Evolutionary conservation across 2,113 vertebrate species (phyloP).

Genomic region (Elephas maximus): DNA sequence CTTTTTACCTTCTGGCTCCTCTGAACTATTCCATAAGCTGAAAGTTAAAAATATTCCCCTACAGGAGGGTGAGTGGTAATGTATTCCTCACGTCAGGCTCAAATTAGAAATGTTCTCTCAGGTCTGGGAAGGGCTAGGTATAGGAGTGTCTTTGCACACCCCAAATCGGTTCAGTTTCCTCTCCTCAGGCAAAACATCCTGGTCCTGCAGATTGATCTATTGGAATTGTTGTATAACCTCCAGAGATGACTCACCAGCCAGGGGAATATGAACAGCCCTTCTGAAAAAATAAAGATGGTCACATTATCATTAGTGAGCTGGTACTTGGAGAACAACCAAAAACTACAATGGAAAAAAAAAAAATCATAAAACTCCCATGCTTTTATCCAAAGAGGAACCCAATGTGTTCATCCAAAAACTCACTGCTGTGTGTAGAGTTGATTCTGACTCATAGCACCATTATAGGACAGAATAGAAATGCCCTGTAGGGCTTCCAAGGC

Average conservation of each 20-base stretch:
- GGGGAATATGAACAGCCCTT: neutral
- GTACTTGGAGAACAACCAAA: neutral
- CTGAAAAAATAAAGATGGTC: neutral
- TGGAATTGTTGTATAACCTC: neutral
- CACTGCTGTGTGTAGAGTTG: no score
- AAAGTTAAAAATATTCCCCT: constrained; percentile 75
- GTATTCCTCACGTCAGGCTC: constrained; percentile 44
- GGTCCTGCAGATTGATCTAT: neutral
- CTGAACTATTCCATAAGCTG: constrained; percentile 58
- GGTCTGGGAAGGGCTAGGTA: constrained; percentile 27
- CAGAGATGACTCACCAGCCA: constrained; percentile 37
- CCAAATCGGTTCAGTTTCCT: constrained; percentile 39
- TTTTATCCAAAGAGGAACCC: neutral
- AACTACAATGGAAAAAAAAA: neutral
- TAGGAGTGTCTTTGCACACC: constrained; percentile 33
- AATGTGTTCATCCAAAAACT: no score
- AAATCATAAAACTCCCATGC: neutral
- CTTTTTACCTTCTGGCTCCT: constrained; percentile 73
- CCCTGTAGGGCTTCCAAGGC: no score
- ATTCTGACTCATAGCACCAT: no score
- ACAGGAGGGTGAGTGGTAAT: neutral
- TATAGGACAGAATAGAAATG: no score
- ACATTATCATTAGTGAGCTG: neutral
- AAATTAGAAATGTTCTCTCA: constrained; percentile 71
- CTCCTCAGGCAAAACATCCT: constrained; percentile 51